Evolutionary conservation across 2,113 vertebrate species (phyloP), one percentile per base, ranked within the genome.

Genomic region (Megatriorchis doriae): DNA sequence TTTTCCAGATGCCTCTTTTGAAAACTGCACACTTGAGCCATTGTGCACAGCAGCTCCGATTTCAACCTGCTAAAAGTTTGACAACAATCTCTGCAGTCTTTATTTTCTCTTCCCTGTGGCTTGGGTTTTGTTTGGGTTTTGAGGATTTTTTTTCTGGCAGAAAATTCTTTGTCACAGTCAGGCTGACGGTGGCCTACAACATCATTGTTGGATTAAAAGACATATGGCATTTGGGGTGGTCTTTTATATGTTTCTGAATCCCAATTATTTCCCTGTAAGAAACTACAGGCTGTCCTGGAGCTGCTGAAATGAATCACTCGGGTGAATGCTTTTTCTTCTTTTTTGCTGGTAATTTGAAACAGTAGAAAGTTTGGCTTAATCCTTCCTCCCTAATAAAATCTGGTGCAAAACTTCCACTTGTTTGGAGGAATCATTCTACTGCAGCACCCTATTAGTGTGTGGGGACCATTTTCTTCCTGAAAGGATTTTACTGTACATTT

Each of bases 241-340:
- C 90, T 96, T 97, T 84, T 48, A 21, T 80, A 53, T 73, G 61
- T 84, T 95, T 92, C 77, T 96, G 83, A 91, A 93, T 95, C 48
- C 47, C 50, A 63, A 2, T 45, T 81, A 94, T 72, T 86, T 87
- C 62, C 50, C 36, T 43, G 31, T 78, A 95, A 94, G 90, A 96
- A 95, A 93, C 78, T 59, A 50, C 18, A 32, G 66, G 67, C 75
- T 48, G 42, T 43, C 78, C 92, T 34, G 23, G 58, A 63, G 38
- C 55, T 91, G 84, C 93, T 94, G 61, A n/a, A 91, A 86, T 89
- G 50, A 96, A 81, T 97, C 74, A 85, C 47, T 66, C 19, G 12
- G 63, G 47, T 50, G 62, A 92, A 71, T 0, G 29, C 36, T 45
- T 89, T 96, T 93, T 89, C 40, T 97, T 85, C 71, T 94, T 82